Evolutionary conservation across 2,888 invertebrate species (phyloP), one percentile per base, ranked within the genome.

Genomic region (Phyllotreta cruciferae): DNA sequence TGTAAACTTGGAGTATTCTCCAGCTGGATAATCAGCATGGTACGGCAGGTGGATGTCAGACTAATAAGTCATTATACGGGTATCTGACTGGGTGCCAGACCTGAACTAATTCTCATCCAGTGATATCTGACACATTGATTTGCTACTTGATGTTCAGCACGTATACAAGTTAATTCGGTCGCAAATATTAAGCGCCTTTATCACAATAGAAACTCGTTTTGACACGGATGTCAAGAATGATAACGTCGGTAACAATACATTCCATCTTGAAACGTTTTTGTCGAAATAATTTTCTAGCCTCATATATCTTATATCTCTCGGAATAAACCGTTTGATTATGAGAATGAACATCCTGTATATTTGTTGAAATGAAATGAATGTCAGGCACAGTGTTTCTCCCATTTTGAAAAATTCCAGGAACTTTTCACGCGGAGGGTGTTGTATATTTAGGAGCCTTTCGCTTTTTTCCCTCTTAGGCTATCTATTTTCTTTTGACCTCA

Each of bases 11-110:
- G 24, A 50, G 36, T 6, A 36, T 52, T 52, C 13, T 49, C 41
- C 13, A n/a, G 49, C 49, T 50, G 42, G 14, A 36, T 35, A 54
- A 13, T 56, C 55, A 56, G 50, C 56, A 56, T 34, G 52, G 53
- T 45, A 47, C 45, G 36, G 36, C 63, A 69, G 69, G 66, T 66
- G 63, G 54, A 63, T 50, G 60, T 65, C 62, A 65, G 57, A 61
- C 60, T 69, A 69, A 66, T 65, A 65, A 66, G 66, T 69, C 64
- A 65, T 69, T 66, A 64, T 69, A 66, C 66, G 66, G 66, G 50
- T 65, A 67, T 69, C 65, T 62, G 62, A 60, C 56, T 69, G 66
- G 60, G 65, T 66, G 65, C 57, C 57, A 41, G 53, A 60, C 52
- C 60, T 60, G 60, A 64, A 64, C 64, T 60, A 64, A 64, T 64